These are phyloP conservation scores for Thera britannica DNA, from an alignment of 2,888 invertebrate genomes.

Conservation along the genomic window DNA sequence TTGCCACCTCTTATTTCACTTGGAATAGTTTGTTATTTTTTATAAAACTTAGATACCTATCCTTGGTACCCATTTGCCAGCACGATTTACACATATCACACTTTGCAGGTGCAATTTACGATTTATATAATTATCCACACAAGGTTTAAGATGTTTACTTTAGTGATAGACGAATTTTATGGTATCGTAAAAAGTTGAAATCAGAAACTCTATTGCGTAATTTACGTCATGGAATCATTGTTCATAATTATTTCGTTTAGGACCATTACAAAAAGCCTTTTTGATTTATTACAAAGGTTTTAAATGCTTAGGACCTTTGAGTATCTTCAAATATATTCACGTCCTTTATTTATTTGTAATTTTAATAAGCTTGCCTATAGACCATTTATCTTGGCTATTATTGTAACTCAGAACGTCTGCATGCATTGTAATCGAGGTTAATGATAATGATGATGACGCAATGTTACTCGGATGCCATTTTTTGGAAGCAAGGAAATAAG, in stretches of 20 bases:
- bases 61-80: too few species aligned
- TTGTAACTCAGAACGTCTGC: conserved; percentile 18
- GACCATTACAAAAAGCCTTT: conserved; percentile 18
- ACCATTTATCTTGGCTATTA: conserved; percentile 14
- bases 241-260: conserved; percentile 6
- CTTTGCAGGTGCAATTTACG: not conserved
- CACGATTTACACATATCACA: not conserved
- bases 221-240: not conserved
- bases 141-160: not conserved
- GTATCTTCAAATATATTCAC: conserved; percentile 8
- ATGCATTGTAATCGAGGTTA: conserved; percentile 29
- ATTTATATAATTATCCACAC: not conserved
- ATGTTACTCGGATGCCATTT: conserved; percentile 30
- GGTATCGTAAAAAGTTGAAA: conserved; percentile 2
- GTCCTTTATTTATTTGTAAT: not conserved
- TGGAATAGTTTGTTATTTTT: too few species aligned
- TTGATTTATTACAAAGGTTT: conserved; percentile 15
- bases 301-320: conserved; percentile 4
- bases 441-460: conserved; percentile 37
- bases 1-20: too few species aligned
- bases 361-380: conserved; percentile 9
- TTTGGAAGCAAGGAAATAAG: conserved; percentile 24
- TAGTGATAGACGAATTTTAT: not conserved
- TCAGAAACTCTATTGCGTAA: conserved; percentile 1
- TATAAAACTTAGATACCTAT: too few species aligned